Conservation (phyloP, 2,797 vertebrate genomes). For the Pipistrellus pygmaeus region DNA sequence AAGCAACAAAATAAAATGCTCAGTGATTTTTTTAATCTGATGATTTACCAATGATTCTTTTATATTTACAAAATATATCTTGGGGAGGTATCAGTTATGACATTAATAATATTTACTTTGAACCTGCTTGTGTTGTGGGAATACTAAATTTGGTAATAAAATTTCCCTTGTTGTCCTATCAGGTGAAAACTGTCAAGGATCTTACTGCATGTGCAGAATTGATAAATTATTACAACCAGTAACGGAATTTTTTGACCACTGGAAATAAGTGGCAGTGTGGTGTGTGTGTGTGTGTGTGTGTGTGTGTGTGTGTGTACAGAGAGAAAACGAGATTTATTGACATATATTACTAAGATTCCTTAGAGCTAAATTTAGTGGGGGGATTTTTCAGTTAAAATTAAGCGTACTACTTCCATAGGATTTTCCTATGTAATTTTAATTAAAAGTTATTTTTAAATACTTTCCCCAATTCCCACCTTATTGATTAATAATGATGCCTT, state of each 20-base stretch:
- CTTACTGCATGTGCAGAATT: conserved; percentile 17
- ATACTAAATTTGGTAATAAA: conserved; percentile 63
- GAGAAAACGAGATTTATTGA: neutral
- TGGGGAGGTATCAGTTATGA: conserved; percentile 11
- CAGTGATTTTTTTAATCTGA: conserved; percentile 54
- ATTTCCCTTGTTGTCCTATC: conserved; percentile 41
- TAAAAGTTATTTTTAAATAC: conserved; percentile 55
- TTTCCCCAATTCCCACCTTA: neutral
- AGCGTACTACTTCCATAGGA: neutral
- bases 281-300: neutral
- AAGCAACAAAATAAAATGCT: conserved; percentile 56
- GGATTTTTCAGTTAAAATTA: conserved; percentile 55
- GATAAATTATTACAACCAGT: conserved; percentile 14
- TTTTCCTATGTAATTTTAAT: conserved; percentile 51
- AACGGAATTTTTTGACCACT: conserved; percentile 27
- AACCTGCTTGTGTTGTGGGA: conserved; percentile 29
- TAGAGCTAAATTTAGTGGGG: conserved; percentile 6
- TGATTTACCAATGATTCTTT: conserved; percentile 43
- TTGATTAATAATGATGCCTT: conserved; percentile 6
- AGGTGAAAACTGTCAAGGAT: conserved; percentile 35
- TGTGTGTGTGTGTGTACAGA: neutral
- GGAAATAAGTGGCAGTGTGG: conserved; percentile 14
- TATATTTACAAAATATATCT: conserved; percentile 61
- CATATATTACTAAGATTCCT: conserved; percentile 27
- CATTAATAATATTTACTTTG: conserved; percentile 66